Evolutionary conservation across 1,140 invertebrate species (phyloP), one percentile per base, ranked within the genome.

Genomic region (Brevipalpus yothersi): DNA sequence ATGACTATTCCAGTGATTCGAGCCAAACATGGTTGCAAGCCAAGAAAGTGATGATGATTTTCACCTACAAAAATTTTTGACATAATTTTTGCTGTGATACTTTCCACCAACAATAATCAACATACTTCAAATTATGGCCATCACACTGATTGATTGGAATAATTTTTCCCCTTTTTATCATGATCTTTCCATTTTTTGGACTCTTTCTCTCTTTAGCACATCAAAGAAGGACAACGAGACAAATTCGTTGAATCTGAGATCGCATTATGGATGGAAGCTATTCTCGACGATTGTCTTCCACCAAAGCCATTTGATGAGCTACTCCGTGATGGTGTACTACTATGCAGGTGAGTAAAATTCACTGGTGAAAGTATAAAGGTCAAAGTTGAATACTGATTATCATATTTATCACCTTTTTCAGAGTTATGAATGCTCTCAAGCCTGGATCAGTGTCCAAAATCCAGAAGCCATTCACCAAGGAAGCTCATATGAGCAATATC

Each of bases 401-500:
- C 9, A 45, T 4, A 4, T 17, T 13, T 17, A 2, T 45, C n/a
- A 4, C 43, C 10, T 45, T 23, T 54, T 13, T 17, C 49, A 56
- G 60, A 47, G 60, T 47, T 2, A 61, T 61, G 40, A 61, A 61
- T 41, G 23, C 40, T 2, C 3, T 61, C 8, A 56, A 58, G 31
- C 41, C 53, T 40, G 55, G 55, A 17, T 57, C 54, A 21, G 53
- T 61, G 5, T 21, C 40, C 7, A 61, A 61, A 43, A 61, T 61
- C n/a, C 54, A 56, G 40, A 61, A 57, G 23, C 60, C 60, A 58
- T 61, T 54, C 15, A 61, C 60, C 17, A 61, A 61, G 31, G 60
- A 61, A 12, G 41, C 17, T 17, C 43, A 57, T 17, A 56, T 40
- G 43, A 41, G 12, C 12, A 61, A 61, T 53, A 15, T 61, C 11